Percentiles rank a stretch among this genome's conserved stretches.
These are phyloP conservation scores for Laothoe populi DNA, from an alignment of 2,888 invertebrate species.

Conservation along the genomic window DNA sequence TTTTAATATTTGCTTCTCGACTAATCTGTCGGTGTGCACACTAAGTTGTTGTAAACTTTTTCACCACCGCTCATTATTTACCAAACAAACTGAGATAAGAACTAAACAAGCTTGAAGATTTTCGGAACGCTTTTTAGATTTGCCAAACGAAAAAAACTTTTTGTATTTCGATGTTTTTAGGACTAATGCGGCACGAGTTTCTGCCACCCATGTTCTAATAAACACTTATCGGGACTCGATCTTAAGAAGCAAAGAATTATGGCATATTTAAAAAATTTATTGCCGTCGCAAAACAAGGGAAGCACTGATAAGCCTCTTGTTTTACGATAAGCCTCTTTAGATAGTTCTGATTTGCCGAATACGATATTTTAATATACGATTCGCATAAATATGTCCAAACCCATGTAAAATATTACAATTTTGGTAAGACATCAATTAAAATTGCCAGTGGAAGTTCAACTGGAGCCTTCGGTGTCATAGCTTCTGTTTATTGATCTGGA, in stretches of 20 bases:
- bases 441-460: neutral
- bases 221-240: slow-evolving; percentile 72
- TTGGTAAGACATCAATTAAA: neutral
- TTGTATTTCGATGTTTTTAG: slow-evolving; percentile 65
- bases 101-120: slow-evolving; percentile 58
- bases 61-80: slow-evolving; percentile 71
- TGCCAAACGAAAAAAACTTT: slow-evolving; percentile 62
- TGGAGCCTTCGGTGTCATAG: no score
- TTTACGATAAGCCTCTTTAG: slow-evolving; percentile 69
- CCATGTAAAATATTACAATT: slow-evolving; percentile 1
- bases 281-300: slow-evolving; percentile 73
- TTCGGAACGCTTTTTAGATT: slow-evolving; percentile 64
- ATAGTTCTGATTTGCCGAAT: slow-evolving; percentile 57
- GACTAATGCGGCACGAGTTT: slow-evolving; percentile 65
- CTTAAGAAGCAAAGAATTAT: slow-evolving; percentile 80
- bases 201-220: slow-evolving; percentile 77
- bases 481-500: neutral
- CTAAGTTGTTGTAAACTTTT: slow-evolving; percentile 65
- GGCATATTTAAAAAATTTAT: slow-evolving; percentile 82
- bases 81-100: slow-evolving; percentile 72
- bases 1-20: slow-evolving; percentile 38
- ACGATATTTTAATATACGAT: slow-evolving; percentile 27
- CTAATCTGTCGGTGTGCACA: slow-evolving; percentile 43
- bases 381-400: slow-evolving; percentile 20
- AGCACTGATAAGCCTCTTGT: slow-evolving; percentile 70